phyloP scores from a whole-genome alignment of 2,888 invertebrate genomes.

The Catocala fraxini region DNA sequence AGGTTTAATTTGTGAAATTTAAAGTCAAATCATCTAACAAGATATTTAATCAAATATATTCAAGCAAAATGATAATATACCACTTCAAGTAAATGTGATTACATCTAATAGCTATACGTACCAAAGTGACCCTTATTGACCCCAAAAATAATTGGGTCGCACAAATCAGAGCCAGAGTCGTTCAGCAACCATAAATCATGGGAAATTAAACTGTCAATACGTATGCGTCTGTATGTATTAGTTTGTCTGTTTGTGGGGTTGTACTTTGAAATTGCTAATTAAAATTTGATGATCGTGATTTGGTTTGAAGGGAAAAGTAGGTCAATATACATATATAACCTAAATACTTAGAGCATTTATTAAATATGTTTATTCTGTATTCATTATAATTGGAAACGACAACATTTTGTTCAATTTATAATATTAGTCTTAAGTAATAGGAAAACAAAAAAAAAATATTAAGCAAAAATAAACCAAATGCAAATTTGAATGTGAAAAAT shows the following conservation, averaged over 20 bases:
- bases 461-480: no score
- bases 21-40: neutral
- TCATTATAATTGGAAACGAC: no score
- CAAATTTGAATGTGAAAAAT: no score
- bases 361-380: no score
- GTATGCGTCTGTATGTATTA: conserved; percentile 15
- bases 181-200: conserved; percentile 61
- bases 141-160: conserved; percentile 52
- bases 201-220: conserved; percentile 64
- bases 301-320: neutral
- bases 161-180: conserved; percentile 45
- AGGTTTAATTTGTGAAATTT: no score
- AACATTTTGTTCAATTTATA: no score
- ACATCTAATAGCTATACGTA: neutral
- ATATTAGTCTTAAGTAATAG: no score
- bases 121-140: conserved; percentile 38
- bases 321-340: neutral
- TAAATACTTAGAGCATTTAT: no score
- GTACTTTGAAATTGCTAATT: conserved; percentile 1
- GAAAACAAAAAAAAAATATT: no score
- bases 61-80: neutral
- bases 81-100: neutral
- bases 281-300: neutral
- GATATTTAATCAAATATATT: neutral
- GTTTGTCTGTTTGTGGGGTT: conserved; percentile 5